Base-by-base conservation (phyloP, 2,888 invertebrate genomes). In the Laothoe populi region DNA sequence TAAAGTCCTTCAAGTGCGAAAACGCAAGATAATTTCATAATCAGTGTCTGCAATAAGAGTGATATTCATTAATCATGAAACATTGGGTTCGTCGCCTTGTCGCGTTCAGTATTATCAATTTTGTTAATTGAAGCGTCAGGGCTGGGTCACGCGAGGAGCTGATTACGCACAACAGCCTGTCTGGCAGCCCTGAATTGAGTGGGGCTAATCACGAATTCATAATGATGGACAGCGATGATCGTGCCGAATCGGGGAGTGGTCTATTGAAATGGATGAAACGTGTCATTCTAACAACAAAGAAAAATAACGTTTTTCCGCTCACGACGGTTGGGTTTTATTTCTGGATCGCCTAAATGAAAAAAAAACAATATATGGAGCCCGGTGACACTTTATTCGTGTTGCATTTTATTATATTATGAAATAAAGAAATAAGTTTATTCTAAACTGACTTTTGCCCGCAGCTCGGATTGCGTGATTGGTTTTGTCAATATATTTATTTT, bases 111-210 rank as follows among this genome's bases (percentile, higher is more conserved):
- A 84, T 88, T 84, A 86, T 87, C 84, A 82, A 88, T 86, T 87
- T 81, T 80, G 82, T 87, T 88, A 88, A 89, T 88, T 89, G 86
- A 86, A 84, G 81, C 80, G 77, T 81, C 79, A 78, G 77, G 66
- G 57, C 61, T 70, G 67, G 75, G 82, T 82, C 87, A 88, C 87
- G 88, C 88, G 74, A 87, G 72, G 71, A 71, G 65, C 73, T 80
- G 78, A 85, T 87, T 86, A 86, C 66, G 60, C 59, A 60, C 68
- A 70, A 69, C 70, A 73, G 66, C 66, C 66, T 75, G 77, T 77
- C 79, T 81, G 69, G 64, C 67, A 66, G 70, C 63, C 60, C 68
- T 69, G 65, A 82, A 83, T 84, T 78, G 81, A 86, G 83, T 81
- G 79, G 77, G 74, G 75, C 74, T 82, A 78, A 85, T 83, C 86